phyloP scores from a whole-genome alignment of 2,888 invertebrate genomes.

The Rambutsinella grinnellia region DNA sequence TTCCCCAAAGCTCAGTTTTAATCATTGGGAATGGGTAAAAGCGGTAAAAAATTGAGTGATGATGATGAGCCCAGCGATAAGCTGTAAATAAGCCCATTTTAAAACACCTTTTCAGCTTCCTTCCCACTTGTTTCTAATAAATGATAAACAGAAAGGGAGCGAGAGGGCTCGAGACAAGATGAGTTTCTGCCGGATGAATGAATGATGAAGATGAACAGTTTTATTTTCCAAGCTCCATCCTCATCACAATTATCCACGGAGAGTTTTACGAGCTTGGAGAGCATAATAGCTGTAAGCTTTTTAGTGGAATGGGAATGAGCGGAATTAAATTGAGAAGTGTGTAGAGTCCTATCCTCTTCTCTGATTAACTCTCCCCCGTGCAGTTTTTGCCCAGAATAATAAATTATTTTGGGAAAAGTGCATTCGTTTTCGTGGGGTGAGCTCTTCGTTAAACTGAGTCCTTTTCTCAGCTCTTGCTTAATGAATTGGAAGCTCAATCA shows the following conservation, averaged over 20 bases:
- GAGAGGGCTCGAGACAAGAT: not conserved
- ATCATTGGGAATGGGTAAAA: no score
- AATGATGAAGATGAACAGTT: slow-evolving; percentile 38
- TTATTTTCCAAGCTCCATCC: slow-evolving; percentile 21
- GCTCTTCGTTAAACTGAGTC: not conserved
- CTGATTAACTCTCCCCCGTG: not conserved
- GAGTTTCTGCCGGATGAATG: slow-evolving; percentile 21
- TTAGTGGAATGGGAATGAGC: not conserved
- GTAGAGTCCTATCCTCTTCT: not conserved
- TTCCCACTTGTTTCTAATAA: not conserved
- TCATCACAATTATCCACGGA: not conserved
- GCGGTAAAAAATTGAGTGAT: no score
- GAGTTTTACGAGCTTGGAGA: no score
- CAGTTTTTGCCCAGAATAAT: not conserved
- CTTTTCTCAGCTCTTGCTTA: not conserved
- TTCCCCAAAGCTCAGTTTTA: no score
- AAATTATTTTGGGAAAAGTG: slow-evolving; percentile 1
- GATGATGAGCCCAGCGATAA: no score
- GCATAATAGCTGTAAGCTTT: no score
- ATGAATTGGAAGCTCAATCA: not conserved
- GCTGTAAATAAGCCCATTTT: not conserved
- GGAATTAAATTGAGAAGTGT: not conserved
- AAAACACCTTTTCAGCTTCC: not conserved
- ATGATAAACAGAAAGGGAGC: not conserved
- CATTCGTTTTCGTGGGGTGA: not conserved